Evolutionary conservation across 2,113 vertebrate genomes (phyloP).

Genomic region (Leptosomus discolor): DNA sequence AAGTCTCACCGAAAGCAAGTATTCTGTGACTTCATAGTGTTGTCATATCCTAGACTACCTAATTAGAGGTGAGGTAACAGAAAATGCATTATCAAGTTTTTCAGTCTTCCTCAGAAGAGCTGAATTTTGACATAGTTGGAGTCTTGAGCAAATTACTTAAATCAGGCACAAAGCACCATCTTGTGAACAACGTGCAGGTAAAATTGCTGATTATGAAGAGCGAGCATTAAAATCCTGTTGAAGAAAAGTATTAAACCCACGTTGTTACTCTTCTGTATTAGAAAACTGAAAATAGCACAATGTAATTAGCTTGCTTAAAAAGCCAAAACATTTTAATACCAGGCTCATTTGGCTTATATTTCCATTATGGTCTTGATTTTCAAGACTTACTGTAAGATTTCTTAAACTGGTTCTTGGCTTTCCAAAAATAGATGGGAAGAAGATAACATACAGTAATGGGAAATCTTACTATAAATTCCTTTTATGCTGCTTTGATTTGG

Average conservation of each 20-base stretch:
- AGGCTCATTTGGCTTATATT: not conserved
- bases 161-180: not conserved
- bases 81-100: not conserved
- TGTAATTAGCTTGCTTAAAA: not conserved
- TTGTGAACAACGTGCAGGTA: not conserved
- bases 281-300: not conserved
- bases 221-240: not conserved
- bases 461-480: not conserved
- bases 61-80: not conserved
- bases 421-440: not conserved
- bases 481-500: not conserved
- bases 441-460: not conserved
- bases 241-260: not conserved
- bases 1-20: not conserved
- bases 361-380: not conserved
- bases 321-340: not conserved
- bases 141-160: not conserved
- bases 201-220: not conserved
- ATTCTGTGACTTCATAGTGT: not conserved
- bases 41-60: not conserved
- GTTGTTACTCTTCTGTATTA: not conserved
- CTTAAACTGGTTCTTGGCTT: not conserved
- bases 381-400: not conserved
- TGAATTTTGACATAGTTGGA: not conserved
- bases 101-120: not conserved